These are phyloP conservation scores for Vannuccia rotundouncinata DNA, from an alignment of 2,888 invertebrate species.

Conservation along the genomic window DNA sequence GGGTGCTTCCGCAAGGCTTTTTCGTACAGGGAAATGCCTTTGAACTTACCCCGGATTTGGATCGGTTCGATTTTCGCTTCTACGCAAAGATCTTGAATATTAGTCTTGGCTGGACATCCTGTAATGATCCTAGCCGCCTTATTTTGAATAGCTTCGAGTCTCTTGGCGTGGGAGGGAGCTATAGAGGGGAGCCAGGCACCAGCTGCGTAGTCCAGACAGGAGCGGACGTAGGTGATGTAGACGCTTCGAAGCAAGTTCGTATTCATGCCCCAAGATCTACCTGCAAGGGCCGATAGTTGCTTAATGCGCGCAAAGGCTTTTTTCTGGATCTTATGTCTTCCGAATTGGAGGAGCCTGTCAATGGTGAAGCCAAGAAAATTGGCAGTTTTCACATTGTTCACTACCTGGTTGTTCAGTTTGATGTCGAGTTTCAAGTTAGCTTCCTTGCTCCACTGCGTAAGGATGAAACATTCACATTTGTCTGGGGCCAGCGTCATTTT, in stretches of 20 bases:
- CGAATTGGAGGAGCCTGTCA: neutral
- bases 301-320: neutral
- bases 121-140: constrained; percentile 8
- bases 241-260: neutral
- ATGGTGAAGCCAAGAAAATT: neutral
- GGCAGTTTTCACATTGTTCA: neutral
- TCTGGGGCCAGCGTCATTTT: neutral
- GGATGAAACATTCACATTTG: neutral
- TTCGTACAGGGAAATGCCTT: neutral
- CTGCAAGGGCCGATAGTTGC: neutral
- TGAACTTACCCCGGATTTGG: neutral
- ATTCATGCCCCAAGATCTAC: neutral
- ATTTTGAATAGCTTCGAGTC: neutral
- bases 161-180: constrained; percentile 7
- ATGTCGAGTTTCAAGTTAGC: neutral
- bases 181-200: neutral
- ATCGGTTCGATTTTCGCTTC: neutral
- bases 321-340: neutral
- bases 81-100: neutral
- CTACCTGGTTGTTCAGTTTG: neutral
- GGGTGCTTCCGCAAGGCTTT: neutral
- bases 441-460: constrained; percentile 10
- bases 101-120: neutral
- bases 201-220: neutral
- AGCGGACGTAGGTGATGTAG: neutral